phyloP scores from a whole-genome alignment of 2,113 vertebrate genomes.

The Corvus moneduloides region DNA sequence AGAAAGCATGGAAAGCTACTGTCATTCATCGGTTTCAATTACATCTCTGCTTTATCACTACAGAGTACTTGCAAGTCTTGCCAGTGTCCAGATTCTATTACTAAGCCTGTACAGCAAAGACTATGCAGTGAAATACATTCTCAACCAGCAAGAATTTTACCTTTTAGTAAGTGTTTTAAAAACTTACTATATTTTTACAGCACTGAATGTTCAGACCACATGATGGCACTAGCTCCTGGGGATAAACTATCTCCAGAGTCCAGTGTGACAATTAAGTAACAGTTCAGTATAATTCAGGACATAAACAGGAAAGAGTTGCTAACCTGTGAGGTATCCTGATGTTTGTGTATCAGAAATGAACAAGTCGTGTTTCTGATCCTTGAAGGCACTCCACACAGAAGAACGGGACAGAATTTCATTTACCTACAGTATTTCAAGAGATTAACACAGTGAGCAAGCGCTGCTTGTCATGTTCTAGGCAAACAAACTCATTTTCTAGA shows the following conservation, averaged over 20 bases:
- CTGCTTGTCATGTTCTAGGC: neutral
- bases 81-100: neutral
- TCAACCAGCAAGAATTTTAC: neutral
- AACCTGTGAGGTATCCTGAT: constrained; percentile 97
- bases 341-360: constrained; percentile 98
- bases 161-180: neutral
- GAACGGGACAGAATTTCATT: constrained; percentile 97
- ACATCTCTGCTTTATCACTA: neutral
- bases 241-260: neutral
- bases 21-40: neutral
- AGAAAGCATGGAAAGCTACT: neutral
- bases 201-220: neutral
- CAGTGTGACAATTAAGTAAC: neutral
- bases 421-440: constrained; percentile 75
- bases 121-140: neutral
- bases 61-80: neutral
- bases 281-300: neutral
- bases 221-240: neutral
- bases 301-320: neutral
- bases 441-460: neutral
- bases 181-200: neutral
- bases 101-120: neutral
- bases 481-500: neutral
- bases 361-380: constrained; percentile 99
- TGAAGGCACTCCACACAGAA: constrained; percentile 99